A percentile compares a stretch with the other conserved stretches of the same genome.
Evolutionary conservation across 2,113 vertebrate species (phyloP).

Genomic region (Trachemys scripta): DNA sequence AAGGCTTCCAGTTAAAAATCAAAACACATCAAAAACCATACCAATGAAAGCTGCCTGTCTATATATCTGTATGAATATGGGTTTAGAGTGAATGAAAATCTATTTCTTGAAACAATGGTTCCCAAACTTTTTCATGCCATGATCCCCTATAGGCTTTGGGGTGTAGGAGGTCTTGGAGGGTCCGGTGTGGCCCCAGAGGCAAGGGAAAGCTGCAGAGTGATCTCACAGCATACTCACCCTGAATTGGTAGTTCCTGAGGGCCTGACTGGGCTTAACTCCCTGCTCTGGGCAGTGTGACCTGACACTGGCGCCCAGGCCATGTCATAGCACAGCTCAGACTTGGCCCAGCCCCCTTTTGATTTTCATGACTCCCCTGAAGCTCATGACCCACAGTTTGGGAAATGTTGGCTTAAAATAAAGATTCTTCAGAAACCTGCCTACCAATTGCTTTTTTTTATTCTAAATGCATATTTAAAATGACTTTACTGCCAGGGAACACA

Average conservation of each 20-base stretch:
- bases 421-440: not conserved
- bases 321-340: not conserved
- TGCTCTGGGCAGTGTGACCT: not conserved
- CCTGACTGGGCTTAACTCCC: not conserved
- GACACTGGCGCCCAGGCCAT: rapidly evolving
- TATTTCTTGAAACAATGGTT: not conserved
- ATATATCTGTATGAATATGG: not conserved
- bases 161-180: not conserved
- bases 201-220: not conserved
- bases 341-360: not conserved
- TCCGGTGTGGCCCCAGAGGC: too few species aligned
- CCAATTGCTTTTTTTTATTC: not conserved
- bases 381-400: not conserved
- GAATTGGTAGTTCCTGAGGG: not conserved
- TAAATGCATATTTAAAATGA: not conserved
- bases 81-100: not conserved
- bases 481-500: not conserved
- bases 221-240: not conserved
- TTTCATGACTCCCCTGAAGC: not conserved
- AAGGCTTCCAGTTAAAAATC: not conserved
- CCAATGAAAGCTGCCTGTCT: not conserved
- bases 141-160: not conserved
- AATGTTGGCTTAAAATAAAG: not conserved
- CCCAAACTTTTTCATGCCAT: not conserved
- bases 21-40: not conserved